phyloP scores from a whole-genome alignment of 2,888 invertebrate species.

The Clusia tigrina region DNA sequence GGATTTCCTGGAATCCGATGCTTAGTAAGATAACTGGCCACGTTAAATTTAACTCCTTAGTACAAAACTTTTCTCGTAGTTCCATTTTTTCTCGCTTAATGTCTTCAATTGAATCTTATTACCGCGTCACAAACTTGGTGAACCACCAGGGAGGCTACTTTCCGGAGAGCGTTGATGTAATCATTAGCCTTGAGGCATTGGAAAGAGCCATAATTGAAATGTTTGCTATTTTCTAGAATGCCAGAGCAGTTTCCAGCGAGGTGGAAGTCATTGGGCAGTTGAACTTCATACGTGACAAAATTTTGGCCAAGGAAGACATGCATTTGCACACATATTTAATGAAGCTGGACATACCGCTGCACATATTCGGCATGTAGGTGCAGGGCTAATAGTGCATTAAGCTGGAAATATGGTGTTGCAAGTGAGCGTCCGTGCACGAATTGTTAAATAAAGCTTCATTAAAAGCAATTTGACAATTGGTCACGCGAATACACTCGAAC shows the following conservation, averaged over 20 bases:
- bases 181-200: background rate
- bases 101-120: conserved; percentile 72
- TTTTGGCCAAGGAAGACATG: conserved; percentile 71
- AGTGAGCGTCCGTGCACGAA: background rate
- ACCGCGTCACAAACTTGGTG: conserved; percentile 69
- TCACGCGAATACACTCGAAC: no score
- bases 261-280: conserved; percentile 71
- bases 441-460: no score
- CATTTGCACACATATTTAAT: conserved; percentile 73
- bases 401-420: background rate
- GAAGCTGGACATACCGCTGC: conserved; percentile 79
- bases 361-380: conserved; percentile 86
- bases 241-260: conserved; percentile 51
- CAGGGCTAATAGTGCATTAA: background rate
- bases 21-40: conserved; percentile 72
- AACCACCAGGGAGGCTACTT: conserved; percentile 67
- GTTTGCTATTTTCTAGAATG: conserved; percentile 27
- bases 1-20: conserved; percentile 78
- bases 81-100: conserved; percentile 72
- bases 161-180: conserved; percentile 43
- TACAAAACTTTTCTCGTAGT: no score
- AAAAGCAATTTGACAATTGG: no score
- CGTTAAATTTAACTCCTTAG: background rate
- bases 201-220: background rate
- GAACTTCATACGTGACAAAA: conserved; percentile 70